Conservation (phyloP, 2,888 invertebrate species). For the Halictus quadricinctus region DNA sequence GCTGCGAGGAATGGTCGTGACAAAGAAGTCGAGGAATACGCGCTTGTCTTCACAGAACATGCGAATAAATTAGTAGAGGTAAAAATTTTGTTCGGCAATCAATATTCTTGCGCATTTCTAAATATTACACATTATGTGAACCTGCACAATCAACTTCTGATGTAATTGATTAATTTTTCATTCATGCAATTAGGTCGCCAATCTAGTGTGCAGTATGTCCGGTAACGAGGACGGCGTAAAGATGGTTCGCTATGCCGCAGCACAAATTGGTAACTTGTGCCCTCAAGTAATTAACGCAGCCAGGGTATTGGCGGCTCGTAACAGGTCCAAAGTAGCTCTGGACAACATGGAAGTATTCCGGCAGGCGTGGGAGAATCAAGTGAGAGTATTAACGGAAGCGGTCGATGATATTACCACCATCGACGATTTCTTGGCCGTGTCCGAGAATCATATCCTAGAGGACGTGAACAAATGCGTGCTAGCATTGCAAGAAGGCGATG, state of each 20-base stretch:
- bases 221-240: slow-evolving; percentile 99
- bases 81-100: slow-evolving; percentile 20
- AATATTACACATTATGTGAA: not conserved
- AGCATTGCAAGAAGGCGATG: slow-evolving; percentile 96
- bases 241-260: slow-evolving; percentile 98
- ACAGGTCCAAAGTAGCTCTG: slow-evolving; percentile 96
- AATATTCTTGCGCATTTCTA: not conserved
- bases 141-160: not conserved
- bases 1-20: slow-evolving; percentile 96
- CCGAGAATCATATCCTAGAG: slow-evolving; percentile 98
- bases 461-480: slow-evolving; percentile 99
- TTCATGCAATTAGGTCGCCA: slow-evolving; percentile 88
- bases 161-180: not conserved
- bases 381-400: slow-evolving; percentile 96
- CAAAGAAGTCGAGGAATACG: slow-evolving; percentile 96
- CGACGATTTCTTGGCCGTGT: slow-evolving; percentile 99
- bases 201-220: slow-evolving; percentile 99
- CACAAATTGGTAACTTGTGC: slow-evolving; percentile 96
- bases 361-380: slow-evolving; percentile 97
- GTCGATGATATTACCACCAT: slow-evolving; percentile 99
- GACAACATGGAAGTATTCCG: slow-evolving; percentile 99
- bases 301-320: slow-evolving; percentile 94
- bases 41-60: slow-evolving; percentile 97
- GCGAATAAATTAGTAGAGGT: slow-evolving; percentile 98
- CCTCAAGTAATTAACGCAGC: slow-evolving; percentile 98